Conservation (phyloP, 2,797 vertebrate genomes). For the Semaprochilodus insignis region DNA sequence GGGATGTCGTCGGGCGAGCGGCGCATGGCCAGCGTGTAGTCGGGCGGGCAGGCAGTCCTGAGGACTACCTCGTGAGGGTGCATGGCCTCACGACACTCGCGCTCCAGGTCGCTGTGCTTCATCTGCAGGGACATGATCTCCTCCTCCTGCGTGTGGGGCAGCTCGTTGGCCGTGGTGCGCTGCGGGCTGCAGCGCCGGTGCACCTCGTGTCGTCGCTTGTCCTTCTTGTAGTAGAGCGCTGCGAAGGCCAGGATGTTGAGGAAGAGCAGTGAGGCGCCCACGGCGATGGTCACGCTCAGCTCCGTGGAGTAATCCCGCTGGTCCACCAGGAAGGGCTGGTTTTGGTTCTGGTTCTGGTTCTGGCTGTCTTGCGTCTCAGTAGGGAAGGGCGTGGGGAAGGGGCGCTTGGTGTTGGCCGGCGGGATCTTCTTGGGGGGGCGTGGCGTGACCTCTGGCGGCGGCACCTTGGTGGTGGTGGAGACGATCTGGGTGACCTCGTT, state of each 20-base stretch:
- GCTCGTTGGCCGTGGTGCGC: conserved; percentile 90
- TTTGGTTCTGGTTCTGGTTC: conserved; percentile 72
- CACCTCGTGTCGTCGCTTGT: conserved; percentile 95
- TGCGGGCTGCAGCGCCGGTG: conserved; percentile 97
- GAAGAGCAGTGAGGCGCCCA: conserved; percentile 96
- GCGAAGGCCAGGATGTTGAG: conserved; percentile 98
- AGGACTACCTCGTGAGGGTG: conserved; percentile 97
- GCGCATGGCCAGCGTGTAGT: conserved; percentile 99
- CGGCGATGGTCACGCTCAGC: conserved; percentile 96
- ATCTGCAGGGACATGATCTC: conserved; percentile 99
- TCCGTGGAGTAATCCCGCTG: conserved; percentile 98
- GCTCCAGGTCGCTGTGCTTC: conserved; percentile 99
- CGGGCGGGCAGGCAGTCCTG: conserved; percentile 97
- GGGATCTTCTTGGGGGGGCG: conserved; percentile 92
- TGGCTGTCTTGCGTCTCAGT: conserved; percentile 93
- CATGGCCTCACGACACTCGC: conserved; percentile 92
- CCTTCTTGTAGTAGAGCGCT: conserved; percentile 98
- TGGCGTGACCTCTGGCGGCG: conserved; percentile 92
- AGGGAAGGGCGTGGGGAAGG: conserved; percentile 93
- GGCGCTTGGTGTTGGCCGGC: conserved; percentile 81
- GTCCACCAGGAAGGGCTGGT: conserved; percentile 94
- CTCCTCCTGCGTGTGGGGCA: conserved; percentile 97
- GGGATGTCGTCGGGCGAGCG: conserved; percentile 98
- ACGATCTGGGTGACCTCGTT: conserved; percentile 97
- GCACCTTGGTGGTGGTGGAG: conserved; percentile 98